These are phyloP conservation scores for Eueremaeus valkanovi DNA, from an alignment of 2,888 invertebrate species.

Conservation along the genomic window DNA sequence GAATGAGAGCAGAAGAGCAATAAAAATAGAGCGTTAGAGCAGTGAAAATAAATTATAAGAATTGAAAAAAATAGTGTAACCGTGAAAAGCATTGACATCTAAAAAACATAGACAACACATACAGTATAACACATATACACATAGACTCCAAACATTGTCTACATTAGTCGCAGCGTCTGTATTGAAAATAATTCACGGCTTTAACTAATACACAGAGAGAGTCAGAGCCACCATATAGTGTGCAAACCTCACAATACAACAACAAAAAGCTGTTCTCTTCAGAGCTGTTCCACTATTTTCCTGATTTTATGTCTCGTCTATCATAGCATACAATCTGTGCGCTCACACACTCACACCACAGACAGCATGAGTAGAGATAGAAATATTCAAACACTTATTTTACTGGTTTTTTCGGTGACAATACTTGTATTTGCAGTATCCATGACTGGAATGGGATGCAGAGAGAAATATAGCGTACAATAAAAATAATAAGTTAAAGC, in stretches of 20 bases:
- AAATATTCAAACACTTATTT: background rate
- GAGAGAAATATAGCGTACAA: background rate
- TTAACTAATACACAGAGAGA: background rate
- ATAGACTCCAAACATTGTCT: too few species aligned
- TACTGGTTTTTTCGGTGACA: background rate
- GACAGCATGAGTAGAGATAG: background rate
- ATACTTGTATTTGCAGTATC: background rate
- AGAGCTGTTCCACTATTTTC: conserved; percentile 7
- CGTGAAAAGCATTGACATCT: background rate
- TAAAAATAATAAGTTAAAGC: background rate
- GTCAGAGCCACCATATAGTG: background rate
- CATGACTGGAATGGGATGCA: background rate
- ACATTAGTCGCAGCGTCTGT: background rate
- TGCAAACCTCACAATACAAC: background rate
- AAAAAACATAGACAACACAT: background rate
- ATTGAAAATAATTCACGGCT: conserved; percentile 32
- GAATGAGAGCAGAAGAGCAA: background rate
- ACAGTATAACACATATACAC: background rate
- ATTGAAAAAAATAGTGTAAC: background rate
- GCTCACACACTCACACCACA: too few species aligned
- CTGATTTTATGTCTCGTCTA: conserved; percentile 10
- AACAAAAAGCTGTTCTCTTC: background rate
- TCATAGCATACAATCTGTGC: conserved; percentile 12
- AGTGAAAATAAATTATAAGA: conserved; percentile 13
- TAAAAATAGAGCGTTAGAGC: conserved; percentile 2